Conservation (phyloP, 2,113 vertebrate genomes). For the Catharus bicknelli region DNA sequence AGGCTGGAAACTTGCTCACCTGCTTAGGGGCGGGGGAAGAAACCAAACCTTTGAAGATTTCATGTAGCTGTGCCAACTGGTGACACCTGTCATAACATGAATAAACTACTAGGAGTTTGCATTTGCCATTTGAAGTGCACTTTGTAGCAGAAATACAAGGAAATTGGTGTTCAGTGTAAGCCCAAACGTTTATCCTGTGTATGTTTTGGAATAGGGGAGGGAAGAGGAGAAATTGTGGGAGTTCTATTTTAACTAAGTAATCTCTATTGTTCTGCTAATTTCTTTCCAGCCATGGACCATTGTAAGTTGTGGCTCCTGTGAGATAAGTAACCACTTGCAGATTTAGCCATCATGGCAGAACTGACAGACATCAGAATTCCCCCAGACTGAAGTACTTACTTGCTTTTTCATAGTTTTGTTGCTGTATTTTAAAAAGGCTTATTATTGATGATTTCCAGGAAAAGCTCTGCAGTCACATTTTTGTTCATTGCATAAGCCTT, state of each 20-base stretch:
- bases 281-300: neutral
- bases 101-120: neutral
- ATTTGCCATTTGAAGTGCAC: slow-evolving; percentile 1
- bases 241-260: neutral
- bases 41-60: neutral
- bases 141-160: slow-evolving; percentile 17
- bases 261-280: neutral
- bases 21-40: neutral
- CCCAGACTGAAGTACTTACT: neutral
- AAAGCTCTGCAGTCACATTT: neutral
- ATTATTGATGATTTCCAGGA: neutral
- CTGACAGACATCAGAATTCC: neutral
- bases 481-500: neutral
- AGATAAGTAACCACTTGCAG: neutral
- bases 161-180: neutral
- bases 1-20: slow-evolving; percentile 32
- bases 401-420: neutral
- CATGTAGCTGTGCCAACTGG: neutral
- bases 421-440: neutral
- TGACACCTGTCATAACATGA: slow-evolving; percentile 43
- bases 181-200: neutral
- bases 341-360: neutral
- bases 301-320: neutral
- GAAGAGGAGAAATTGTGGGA: neutral
- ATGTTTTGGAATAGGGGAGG: neutral